Conservation (phyloP, 2,113 vertebrate species). For the Halichoeres trimaculatus region DNA sequence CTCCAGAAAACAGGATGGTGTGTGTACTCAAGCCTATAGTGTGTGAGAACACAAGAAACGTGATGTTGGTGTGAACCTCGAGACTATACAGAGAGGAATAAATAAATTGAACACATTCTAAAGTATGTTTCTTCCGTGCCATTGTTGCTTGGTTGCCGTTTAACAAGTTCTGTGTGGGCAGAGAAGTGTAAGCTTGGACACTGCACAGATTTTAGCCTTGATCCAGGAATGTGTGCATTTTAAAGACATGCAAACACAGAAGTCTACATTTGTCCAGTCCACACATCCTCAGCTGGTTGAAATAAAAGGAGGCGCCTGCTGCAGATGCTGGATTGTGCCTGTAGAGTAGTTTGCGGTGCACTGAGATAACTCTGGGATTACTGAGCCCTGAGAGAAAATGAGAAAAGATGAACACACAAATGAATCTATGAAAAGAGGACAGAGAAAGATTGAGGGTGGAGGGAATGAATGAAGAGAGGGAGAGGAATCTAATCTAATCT, state of each 20-base stretch:
- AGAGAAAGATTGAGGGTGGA: conserved; percentile 27
- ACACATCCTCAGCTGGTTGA: no score
- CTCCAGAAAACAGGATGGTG: no score
- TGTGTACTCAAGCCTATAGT: no score
- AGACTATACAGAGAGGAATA: no score
- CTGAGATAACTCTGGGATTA: conserved; percentile 47
- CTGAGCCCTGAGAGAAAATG: conserved; percentile 52
- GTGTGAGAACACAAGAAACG: neutral
- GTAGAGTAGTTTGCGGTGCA: neutral
- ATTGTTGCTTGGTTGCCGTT: conserved; percentile 20
- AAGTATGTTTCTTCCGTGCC: conserved; percentile 8
- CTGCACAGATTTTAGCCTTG: neutral
- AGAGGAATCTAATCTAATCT: conserved; percentile 71
- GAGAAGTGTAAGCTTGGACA: no score
- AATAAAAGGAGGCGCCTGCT: neutral
- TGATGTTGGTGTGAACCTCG: no score
- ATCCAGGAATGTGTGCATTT: neutral
- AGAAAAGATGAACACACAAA: conserved; percentile 66
- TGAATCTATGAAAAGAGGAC: conserved; percentile 42
- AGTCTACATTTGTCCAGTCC: no score
- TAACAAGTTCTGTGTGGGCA: conserved; percentile 3
- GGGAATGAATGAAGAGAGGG: conserved; percentile 28
- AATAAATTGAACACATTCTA: neutral
- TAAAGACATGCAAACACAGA: neutral
- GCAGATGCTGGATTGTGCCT: neutral